These are phyloP conservation scores for Chauna torquata DNA, from an alignment of 2,113 vertebrate species.

Conservation along the genomic window DNA sequence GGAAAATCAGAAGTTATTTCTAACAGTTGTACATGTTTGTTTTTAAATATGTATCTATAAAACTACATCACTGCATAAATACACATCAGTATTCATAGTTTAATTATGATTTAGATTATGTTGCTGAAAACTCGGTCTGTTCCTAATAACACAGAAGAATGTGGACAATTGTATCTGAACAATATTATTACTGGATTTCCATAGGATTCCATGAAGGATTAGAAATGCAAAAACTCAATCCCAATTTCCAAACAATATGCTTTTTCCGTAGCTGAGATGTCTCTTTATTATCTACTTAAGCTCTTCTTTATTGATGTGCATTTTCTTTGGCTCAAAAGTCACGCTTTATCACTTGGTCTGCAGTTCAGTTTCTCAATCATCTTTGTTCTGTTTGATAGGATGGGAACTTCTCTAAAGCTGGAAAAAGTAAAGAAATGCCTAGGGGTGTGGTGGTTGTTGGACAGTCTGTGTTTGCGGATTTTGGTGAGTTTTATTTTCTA, in stretches of 20 bases:
- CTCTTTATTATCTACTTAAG: not conserved
- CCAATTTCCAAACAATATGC: accelerated
- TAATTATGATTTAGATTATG: not conserved
- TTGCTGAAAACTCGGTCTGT: not conserved
- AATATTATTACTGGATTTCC: not conserved
- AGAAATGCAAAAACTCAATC: not conserved
- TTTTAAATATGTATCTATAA: not conserved
- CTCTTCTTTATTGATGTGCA: not conserved
- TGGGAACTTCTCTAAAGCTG: conserved; percentile 83
- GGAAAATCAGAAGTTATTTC: not conserved
- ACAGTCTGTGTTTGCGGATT: conserved; percentile 94
- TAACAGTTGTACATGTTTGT: not conserved
- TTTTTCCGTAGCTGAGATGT: not conserved
- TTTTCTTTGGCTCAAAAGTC: not conserved
- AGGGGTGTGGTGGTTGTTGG: conserved; percentile 72
- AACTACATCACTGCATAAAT: not conserved
- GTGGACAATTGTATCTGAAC: not conserved
- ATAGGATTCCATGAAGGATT: not conserved
- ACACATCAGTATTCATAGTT: not conserved
- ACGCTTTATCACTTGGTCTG: not conserved
- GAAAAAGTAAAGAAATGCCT: conserved; percentile 21
- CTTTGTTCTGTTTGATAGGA: conserved; percentile 77
- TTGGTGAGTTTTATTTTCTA: conserved; percentile 82
- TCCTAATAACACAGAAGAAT: not conserved
- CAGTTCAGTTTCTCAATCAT: not conserved